These are phyloP conservation scores for Sarcophaga rosellei DNA, from an alignment of 2,888 invertebrate species.

Conservation along the genomic window DNA sequence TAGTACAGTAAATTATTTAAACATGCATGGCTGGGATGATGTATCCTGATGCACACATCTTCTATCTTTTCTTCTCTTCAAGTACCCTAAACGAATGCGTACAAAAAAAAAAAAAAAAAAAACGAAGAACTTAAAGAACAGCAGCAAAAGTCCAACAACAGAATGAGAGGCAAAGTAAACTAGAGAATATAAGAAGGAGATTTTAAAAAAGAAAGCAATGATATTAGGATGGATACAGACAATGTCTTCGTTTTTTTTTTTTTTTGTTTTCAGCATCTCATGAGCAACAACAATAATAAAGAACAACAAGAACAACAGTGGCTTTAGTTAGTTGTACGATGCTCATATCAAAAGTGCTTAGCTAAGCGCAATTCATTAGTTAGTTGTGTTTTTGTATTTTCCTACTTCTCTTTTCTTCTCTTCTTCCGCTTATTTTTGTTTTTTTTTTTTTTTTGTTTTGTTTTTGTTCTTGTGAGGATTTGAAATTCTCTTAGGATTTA, in stretches of 20 bases:
- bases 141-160: too few relatives aligned
- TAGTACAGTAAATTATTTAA: constrained; percentile 67
- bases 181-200: constrained; percentile 21
- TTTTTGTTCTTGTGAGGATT: constrained; percentile 42
- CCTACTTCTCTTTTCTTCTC: background rate
- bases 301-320: background rate
- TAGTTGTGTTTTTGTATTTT: background rate
- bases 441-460: constrained; percentile 11
- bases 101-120: background rate
- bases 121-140: constrained; percentile 6
- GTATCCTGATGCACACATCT: constrained; percentile 11
- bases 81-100: background rate
- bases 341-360: constrained; percentile 58
- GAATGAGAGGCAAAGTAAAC: background rate
- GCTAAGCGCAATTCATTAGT: constrained; percentile 65
- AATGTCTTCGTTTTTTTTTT: constrained; percentile 47
- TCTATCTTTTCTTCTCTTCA: constrained; percentile 13
- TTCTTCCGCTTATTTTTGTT: background rate
- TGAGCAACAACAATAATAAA: background rate
- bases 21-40: constrained; percentile 41
- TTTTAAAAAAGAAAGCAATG: constrained; percentile 1
- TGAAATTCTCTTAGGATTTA: constrained; percentile 55
- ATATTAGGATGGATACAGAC: constrained; percentile 41
- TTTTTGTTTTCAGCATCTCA: constrained; percentile 27
- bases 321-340: background rate